Conservation (phyloP, 2,113 vertebrate genomes). For the Periophthalmus modestus region DNA sequence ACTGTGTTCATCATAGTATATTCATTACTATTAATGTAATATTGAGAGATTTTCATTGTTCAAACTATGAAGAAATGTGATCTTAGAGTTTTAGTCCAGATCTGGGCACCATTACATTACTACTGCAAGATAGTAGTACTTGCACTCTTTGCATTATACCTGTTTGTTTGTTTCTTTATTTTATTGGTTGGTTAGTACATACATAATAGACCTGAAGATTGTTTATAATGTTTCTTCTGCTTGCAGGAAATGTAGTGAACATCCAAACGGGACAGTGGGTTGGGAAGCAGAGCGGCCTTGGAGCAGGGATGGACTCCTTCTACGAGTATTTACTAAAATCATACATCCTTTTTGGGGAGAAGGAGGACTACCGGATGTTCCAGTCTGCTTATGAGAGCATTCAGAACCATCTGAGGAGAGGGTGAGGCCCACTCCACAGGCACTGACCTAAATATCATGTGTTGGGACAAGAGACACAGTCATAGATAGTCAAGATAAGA, state of each 20-base stretch:
- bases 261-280: conserved; percentile 98
- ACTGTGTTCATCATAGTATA: no score
- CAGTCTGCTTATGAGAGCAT: conserved; percentile 89
- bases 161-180: not conserved
- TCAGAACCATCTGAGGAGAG: conserved; percentile 91
- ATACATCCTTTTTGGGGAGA: conserved; percentile 96
- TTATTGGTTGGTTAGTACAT: not conserved
- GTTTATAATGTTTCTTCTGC: conserved; percentile 7
- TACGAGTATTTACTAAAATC: conserved; percentile 98
- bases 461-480: not conserved
- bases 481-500: no score
- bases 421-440: conserved; percentile 77
- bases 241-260: conserved; percentile 93
- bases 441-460: not conserved
- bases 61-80: no score
- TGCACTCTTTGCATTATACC: no score
- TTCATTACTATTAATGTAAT: no score
- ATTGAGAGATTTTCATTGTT: no score
- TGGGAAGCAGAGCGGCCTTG: conserved; percentile 94
- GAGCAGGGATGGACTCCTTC: conserved; percentile 95
- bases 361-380: conserved; percentile 95
- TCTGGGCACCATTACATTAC: no score
- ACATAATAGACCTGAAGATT: not conserved
- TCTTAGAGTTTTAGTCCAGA: no score
- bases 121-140: no score